Conservation (phyloP, 2,797 vertebrate genomes). For the Falco berigora region DNA sequence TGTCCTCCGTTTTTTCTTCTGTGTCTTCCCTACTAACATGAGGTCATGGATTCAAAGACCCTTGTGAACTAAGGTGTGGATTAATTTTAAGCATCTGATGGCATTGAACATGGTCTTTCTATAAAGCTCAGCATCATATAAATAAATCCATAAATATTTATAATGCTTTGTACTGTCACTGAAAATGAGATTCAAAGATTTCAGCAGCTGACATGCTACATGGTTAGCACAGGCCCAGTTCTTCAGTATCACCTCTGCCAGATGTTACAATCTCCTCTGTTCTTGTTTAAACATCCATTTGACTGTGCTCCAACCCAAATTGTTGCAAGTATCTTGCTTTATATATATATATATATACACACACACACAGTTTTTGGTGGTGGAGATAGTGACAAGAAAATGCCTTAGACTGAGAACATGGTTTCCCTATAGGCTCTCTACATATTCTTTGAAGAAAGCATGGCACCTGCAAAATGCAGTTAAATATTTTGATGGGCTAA, state of each 20-base stretch:
- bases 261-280: neutral
- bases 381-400: neutral
- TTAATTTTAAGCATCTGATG: neutral
- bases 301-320: neutral
- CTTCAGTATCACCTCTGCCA: neutral
- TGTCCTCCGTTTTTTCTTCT: neutral
- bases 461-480: neutral
- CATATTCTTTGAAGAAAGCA: neutral
- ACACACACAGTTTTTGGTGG: neutral
- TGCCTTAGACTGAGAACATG: neutral
- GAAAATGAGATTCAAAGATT: neutral
- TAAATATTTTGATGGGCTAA: neutral
- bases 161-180: neutral
- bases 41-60: neutral
- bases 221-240: neutral
- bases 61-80: neutral
- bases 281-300: neutral
- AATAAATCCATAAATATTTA: neutral
- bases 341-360: neutral
- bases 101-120: neutral
- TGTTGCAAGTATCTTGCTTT: neutral
- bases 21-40: neutral
- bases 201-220: neutral
- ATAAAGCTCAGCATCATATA: neutral
- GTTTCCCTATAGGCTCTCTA: neutral